A percentile compares a stretch with the other conserved stretches of the same genome.
phyloP scores from a whole-genome alignment of 2,797 vertebrate species.

The Xyrichtys novacula region DNA sequence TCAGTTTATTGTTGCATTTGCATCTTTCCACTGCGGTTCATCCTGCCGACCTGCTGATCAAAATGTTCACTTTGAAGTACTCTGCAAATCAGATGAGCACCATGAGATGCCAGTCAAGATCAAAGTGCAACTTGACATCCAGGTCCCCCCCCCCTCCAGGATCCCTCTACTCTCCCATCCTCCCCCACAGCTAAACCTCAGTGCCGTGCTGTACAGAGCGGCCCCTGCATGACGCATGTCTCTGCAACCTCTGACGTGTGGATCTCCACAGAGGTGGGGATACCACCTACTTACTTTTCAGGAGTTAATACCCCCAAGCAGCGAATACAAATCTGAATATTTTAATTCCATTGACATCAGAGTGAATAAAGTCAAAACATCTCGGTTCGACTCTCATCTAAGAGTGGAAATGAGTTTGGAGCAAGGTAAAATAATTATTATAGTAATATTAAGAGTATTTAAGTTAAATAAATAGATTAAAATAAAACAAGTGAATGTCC shows the following conservation, averaged over 20 bases:
- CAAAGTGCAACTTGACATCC: constrained; percentile 31
- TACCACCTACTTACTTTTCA: constrained; percentile 37
- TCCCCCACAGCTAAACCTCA: constrained; percentile 22
- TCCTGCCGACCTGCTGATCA: neutral
- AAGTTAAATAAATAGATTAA: neutral
- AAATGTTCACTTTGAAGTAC: constrained; percentile 5
- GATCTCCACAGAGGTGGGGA: constrained; percentile 42
- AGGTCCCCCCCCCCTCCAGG: constrained; percentile 15
- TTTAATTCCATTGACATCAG: constrained; percentile 26
- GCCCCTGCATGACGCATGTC: constrained; percentile 56
- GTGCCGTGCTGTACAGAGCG: constrained; percentile 5
- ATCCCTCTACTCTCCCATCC: constrained; percentile 26
- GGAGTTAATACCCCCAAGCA: constrained; percentile 33
- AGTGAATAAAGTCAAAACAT: neutral
- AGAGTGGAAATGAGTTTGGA: neutral
- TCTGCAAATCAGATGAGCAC: constrained; percentile 34
- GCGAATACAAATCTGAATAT: constrained; percentile 53
- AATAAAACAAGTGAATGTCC: too few species aligned
- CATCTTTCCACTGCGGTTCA: neutral
- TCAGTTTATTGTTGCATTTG: neutral
- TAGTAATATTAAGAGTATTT: neutral
- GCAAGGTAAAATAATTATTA: neutral
- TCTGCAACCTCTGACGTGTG: constrained; percentile 58
- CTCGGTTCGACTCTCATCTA: neutral
- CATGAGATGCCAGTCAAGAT: constrained; percentile 37